Evolutionary conservation across 2,113 vertebrate genomes (phyloP).

Genomic region (Psilopsiagon aurifrons): DNA sequence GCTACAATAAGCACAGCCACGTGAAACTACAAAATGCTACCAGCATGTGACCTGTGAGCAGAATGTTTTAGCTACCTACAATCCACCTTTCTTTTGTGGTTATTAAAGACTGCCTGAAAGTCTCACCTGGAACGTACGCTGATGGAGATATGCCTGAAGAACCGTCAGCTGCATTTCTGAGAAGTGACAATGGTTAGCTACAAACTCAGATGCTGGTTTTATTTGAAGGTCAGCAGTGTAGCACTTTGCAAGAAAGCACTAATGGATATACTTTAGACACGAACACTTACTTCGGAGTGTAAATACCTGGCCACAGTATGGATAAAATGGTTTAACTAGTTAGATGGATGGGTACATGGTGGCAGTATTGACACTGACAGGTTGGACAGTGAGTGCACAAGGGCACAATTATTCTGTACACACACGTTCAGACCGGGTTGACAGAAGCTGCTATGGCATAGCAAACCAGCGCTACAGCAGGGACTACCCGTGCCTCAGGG

Average conservation of each 20-base stretch:
- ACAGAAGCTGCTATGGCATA: fast-evolving
- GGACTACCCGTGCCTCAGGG: neutral
- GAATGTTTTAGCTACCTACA: neutral
- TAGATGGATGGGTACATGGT: neutral
- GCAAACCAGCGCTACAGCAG: fast-evolving
- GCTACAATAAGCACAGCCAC: neutral
- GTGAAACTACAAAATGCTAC: neutral
- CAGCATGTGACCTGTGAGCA: neutral
- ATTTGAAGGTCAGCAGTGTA: neutral
- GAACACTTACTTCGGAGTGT: neutral
- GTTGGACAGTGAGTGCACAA: fast-evolving
- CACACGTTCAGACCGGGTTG: neutral
- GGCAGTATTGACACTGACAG: neutral
- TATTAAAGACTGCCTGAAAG: neutral
- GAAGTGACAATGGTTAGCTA: neutral
- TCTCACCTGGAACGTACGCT: neutral
- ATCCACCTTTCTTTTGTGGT: neutral
- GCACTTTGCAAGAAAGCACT: neutral
- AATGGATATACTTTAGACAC: neutral
- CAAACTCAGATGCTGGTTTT: neutral
- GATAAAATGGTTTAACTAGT: neutral
- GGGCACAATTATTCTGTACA: neutral
- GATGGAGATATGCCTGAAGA: neutral
- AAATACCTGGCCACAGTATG: neutral
- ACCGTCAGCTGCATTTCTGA: neutral